Percentiles rank a stretch among this genome's conserved stretches.
Conservation (phyloP, 53 echinoderm and acorn worm species). For the Antedon mediterranea region DNA sequence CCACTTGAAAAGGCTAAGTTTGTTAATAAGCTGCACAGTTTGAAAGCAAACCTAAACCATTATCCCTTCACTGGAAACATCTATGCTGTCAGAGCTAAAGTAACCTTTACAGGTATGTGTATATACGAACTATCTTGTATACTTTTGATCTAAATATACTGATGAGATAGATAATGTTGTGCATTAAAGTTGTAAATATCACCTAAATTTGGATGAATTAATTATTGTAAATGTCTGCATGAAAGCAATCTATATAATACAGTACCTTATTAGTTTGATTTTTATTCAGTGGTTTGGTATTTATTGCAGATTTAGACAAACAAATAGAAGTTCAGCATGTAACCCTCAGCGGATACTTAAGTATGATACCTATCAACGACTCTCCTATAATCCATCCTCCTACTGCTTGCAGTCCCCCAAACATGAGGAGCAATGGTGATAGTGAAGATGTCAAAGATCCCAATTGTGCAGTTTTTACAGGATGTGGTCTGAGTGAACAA, state of each 20-base stretch:
- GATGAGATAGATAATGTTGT: too few relatives aligned
- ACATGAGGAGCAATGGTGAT: background rate
- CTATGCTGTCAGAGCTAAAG: background rate
- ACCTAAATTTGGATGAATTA: too few relatives aligned
- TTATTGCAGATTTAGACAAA: conserved; percentile 49
- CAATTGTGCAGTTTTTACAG: conserved; percentile 45
- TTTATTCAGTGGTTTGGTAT: too few relatives aligned
- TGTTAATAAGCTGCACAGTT: conserved; percentile 38
- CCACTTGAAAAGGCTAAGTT: conserved; percentile 61
- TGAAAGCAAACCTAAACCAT: conserved; percentile 19
- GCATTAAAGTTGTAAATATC: too few relatives aligned
- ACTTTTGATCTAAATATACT: too few relatives aligned
- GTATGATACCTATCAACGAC: conserved; percentile 20
- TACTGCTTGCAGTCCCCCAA: background rate
- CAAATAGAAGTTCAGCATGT: conserved; percentile 47
- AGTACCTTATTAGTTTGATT: too few relatives aligned
- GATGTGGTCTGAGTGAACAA: conserved; percentile 42
- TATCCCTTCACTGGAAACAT: background rate
- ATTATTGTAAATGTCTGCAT: too few relatives aligned
- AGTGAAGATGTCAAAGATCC: conserved; percentile 13
- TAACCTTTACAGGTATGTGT: background rate
- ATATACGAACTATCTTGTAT: too few relatives aligned
- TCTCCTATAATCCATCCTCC: conserved; percentile 5
- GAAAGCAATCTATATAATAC: too few relatives aligned
- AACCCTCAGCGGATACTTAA: conserved; percentile 66